Evolutionary conservation across 1,140 invertebrate genomes (phyloP).

Genomic region (Pantala flavescens): DNA sequence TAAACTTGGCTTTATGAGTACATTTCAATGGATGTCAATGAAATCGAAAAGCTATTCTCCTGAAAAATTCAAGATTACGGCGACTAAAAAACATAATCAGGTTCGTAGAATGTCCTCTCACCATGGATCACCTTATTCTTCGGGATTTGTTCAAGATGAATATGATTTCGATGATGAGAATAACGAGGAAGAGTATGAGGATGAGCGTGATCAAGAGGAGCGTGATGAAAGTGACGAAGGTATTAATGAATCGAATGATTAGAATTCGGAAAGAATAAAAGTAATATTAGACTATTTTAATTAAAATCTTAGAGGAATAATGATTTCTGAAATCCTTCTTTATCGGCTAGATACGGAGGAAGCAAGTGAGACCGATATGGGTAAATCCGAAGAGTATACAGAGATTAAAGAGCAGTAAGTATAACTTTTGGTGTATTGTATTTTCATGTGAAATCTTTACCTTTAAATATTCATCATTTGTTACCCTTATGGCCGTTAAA

Average conservation of each 20-base stretch:
- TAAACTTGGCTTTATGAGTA: not conserved
- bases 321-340: not conserved
- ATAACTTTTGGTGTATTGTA: not conserved
- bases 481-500: constrained; percentile 17
- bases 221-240: constrained; percentile 43
- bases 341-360: constrained; percentile 66
- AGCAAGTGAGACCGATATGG: constrained; percentile 80
- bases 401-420: constrained; percentile 89
- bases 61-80: not conserved
- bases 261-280: not conserved
- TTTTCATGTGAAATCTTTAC: not conserved
- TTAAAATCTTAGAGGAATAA: too few relatives aligned
- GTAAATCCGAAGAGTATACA: constrained; percentile 64
- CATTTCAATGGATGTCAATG: constrained; percentile 11
- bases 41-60: constrained; percentile 13
- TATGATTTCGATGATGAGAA: constrained; percentile 37
- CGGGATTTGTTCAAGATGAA: constrained; percentile 35
- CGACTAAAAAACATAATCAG: not conserved
- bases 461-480: constrained; percentile 10
- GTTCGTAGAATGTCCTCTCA: constrained; percentile 18
- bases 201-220: constrained; percentile 34
- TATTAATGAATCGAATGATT: constrained; percentile 21
- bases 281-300: not conserved
- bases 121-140: constrained; percentile 31
- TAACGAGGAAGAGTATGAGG: constrained; percentile 20